Conservation (phyloP, 37 sponge, comb jelly and placozoan genomes). For the Ianthella basta region DNA sequence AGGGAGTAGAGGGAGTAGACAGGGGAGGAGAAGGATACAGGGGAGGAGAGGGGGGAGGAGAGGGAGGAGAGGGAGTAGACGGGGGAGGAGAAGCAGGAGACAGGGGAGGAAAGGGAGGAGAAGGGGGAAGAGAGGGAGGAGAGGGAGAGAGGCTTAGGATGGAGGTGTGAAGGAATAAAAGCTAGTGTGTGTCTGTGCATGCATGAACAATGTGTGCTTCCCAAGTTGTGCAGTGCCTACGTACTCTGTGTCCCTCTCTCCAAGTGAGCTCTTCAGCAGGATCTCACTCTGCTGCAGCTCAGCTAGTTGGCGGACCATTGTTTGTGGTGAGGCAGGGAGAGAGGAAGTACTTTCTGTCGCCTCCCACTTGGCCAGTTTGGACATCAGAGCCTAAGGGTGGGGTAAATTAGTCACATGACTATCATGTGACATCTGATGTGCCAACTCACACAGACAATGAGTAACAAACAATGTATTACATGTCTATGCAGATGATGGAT, state of each 20-base stretch:
- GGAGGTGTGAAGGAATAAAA: not conserved
- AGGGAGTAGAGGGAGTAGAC: not conserved
- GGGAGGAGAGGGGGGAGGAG: too few relatives aligned
- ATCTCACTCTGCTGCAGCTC: constrained; percentile 59
- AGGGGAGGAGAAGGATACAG: not conserved
- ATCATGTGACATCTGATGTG: too few relatives aligned
- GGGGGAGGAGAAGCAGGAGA: not conserved
- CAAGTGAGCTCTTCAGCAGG: constrained; percentile 26
- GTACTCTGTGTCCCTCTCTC: constrained; percentile 27
- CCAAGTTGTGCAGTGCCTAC: not conserved
- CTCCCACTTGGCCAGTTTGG: constrained; percentile 19
- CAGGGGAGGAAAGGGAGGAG: not conserved
- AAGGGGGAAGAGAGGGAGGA: not conserved
- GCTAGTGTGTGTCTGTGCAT: not conserved
- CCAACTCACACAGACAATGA: too few relatives aligned
- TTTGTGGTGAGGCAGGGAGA: constrained; percentile 12
- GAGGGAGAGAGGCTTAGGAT: not conserved
- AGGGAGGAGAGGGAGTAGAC: not conserved
- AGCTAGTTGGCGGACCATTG: constrained; percentile 28
- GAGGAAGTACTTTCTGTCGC: not conserved
- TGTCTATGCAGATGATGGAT: too few relatives aligned
- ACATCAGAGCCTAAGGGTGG: not conserved
- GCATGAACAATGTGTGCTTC: not conserved
- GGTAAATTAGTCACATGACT: too few relatives aligned
- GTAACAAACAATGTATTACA: too few relatives aligned